phyloP scores from a whole-genome alignment of 2,888 invertebrate genomes.

The Mesorhabditis sp. region DNA sequence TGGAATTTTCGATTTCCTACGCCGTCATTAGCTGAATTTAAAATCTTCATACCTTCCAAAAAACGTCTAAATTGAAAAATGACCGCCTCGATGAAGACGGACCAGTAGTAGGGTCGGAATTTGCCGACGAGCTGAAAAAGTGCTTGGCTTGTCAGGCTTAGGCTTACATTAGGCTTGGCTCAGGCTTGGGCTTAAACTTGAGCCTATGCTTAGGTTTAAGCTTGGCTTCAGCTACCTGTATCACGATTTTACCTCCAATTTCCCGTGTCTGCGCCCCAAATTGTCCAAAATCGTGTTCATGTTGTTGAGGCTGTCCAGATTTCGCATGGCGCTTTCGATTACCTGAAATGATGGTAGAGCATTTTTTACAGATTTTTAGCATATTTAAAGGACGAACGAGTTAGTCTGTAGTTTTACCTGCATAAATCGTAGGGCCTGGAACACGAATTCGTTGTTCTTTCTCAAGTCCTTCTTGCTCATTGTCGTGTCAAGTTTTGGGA shows the following conservation, averaged over 20 bases:
- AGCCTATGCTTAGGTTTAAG: constrained; percentile 10
- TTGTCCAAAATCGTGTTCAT: constrained; percentile 47
- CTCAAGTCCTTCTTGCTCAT: constrained; percentile 33
- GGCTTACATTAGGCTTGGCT: neutral
- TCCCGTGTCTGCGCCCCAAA: constrained; percentile 48
- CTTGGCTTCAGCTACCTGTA: neutral
- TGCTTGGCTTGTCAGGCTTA: neutral
- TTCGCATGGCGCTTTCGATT: constrained; percentile 41
- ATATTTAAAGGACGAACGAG: too few relatives aligned
- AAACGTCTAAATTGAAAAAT: constrained; percentile 39
- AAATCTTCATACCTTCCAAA: constrained; percentile 19
- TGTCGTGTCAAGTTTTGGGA: constrained; percentile 46
- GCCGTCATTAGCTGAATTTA: constrained; percentile 8
- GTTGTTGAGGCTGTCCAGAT: constrained; percentile 35
- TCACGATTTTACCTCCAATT: constrained; percentile 35
- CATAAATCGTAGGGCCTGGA: constrained; percentile 50
- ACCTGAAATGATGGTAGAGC: constrained; percentile 25
- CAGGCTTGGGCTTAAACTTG: constrained; percentile 10
- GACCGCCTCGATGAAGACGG: constrained; percentile 46
- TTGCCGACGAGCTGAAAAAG: constrained; percentile 11
- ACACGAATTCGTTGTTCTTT: constrained; percentile 44
- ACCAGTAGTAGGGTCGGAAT: constrained; percentile 48
- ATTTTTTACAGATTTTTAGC: neutral
- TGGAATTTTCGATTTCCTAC: constrained; percentile 17
- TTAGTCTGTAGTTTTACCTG: constrained; percentile 27